Percentiles rank a stretch among this genome's conserved stretches.
Evolutionary conservation across 2,113 vertebrate species (phyloP).

Genomic region (Myotis davidii): DNA sequence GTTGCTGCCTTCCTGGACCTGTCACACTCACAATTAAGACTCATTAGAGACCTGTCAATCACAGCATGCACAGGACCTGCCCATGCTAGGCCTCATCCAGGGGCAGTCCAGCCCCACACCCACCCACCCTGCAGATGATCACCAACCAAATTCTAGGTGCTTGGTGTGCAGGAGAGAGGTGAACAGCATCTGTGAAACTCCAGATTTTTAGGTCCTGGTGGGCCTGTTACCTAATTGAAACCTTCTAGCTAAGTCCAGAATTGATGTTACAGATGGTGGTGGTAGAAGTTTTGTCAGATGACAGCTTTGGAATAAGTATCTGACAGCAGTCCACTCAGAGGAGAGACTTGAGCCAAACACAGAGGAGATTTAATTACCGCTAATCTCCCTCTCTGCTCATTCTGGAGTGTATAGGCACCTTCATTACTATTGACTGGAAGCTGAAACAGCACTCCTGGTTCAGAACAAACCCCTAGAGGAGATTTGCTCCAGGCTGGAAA

Average conservation of each 20-base stretch:
- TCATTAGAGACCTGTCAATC: constrained; percentile 86
- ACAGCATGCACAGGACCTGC: constrained; percentile 34
- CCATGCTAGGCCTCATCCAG: constrained; percentile 35
- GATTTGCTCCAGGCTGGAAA: constrained; percentile 37
- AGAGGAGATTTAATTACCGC: constrained; percentile 26
- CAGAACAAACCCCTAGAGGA: constrained; percentile 3
- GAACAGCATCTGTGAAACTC: not conserved
- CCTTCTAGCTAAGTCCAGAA: not conserved
- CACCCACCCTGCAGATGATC: accelerated
- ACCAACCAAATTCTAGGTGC: not conserved
- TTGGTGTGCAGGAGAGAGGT: not conserved
- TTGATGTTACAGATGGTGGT: not conserved
- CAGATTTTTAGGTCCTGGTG: not conserved
- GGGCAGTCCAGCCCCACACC: not conserved
- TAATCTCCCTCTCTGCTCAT: not conserved
- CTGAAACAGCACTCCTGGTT: constrained; percentile 34
- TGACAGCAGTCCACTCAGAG: constrained; percentile 11
- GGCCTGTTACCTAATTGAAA: constrained; percentile 8
- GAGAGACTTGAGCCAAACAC: not conserved
- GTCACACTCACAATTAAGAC: constrained; percentile 80
- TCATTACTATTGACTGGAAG: constrained; percentile 53
- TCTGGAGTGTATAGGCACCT: constrained; percentile 3
- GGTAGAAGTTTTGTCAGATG: not conserved
- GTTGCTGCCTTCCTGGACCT: constrained; percentile 72
- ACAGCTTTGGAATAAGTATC: not conserved